phyloP scores from a whole-genome alignment of 2,888 invertebrate species.

The Noctua janthe region DNA sequence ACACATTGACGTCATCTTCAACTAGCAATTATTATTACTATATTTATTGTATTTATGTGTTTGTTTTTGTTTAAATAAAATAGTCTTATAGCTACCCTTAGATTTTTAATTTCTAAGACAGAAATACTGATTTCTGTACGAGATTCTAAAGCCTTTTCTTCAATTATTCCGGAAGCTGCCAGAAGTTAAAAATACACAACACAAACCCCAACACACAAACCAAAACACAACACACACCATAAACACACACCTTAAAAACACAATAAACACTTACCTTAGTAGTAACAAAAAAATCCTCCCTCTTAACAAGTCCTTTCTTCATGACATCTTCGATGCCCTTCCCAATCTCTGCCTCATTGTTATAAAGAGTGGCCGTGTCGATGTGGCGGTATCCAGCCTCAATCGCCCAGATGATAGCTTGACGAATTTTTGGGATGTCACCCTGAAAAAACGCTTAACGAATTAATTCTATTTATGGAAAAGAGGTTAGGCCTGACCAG shows the following conservation, averaged over 20 bases:
- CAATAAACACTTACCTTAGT: slow-evolving; percentile 75
- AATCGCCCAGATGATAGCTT: slow-evolving; percentile 76
- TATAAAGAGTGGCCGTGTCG: slow-evolving; percentile 80
- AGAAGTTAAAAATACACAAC: too few species aligned
- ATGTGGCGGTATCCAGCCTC: slow-evolving; percentile 81
- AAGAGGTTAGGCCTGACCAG: not conserved
- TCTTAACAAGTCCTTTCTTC: slow-evolving; percentile 83
- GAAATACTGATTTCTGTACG: not conserved
- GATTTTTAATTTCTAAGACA: not conserved
- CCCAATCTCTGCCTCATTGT: slow-evolving; percentile 86
- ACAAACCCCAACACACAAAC: too few species aligned
- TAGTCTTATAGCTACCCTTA: not conserved
- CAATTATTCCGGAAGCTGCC: not conserved
- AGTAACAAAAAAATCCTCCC: slow-evolving; percentile 81
- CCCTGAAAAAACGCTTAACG: slow-evolving; percentile 58
- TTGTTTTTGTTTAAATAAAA: not conserved
- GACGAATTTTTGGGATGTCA: slow-evolving; percentile 73
- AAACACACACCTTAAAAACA: too few species aligned
- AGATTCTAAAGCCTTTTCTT: not conserved
- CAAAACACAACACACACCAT: too few species aligned
- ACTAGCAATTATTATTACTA: not conserved
- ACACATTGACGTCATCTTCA: slow-evolving; percentile 1
- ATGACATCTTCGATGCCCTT: slow-evolving; percentile 87
- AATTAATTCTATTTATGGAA: not conserved
- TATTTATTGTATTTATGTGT: not conserved